These are phyloP conservation scores for Drosophila carrolli DNA, from an alignment of 1,140 invertebrate species.

Conservation along the genomic window DNA sequence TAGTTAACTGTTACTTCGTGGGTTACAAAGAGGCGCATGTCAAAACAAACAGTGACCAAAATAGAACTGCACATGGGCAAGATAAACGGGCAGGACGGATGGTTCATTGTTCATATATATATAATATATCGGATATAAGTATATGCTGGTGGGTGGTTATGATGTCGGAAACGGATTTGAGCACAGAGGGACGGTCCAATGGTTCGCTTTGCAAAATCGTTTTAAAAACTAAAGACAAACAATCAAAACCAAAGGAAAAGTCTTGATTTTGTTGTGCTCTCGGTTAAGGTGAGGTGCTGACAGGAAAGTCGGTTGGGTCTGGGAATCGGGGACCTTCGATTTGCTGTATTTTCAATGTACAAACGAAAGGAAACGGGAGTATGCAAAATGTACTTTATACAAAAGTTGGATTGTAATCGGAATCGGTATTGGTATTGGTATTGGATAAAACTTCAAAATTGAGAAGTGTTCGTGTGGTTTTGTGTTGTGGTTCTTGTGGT, in stretches of 20 bases:
- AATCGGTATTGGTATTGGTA: slow-evolving; percentile 26
- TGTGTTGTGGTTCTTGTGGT: slow-evolving; percentile 30
- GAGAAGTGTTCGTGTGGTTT: slow-evolving; percentile 46
- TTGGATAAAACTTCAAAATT: slow-evolving; percentile 60
- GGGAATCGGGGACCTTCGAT: slow-evolving; percentile 25
- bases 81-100: slow-evolving; percentile 58
- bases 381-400: slow-evolving; percentile 67
- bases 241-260: slow-evolving; percentile 37
- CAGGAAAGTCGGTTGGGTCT: slow-evolving; percentile 21
- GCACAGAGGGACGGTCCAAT: slow-evolving; percentile 31
- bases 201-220: slow-evolving; percentile 34
- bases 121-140: slow-evolving; percentile 9
- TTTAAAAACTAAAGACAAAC: slow-evolving; percentile 42
- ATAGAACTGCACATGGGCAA: slow-evolving; percentile 65
- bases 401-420: slow-evolving; percentile 52
- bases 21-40: slow-evolving; percentile 70
- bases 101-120: slow-evolving; percentile 34
- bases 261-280: slow-evolving; percentile 55
- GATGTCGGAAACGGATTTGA: slow-evolving; percentile 21
- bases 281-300: slow-evolving; percentile 38
- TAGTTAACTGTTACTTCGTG: slow-evolving; percentile 44
- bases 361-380: slow-evolving; percentile 42
- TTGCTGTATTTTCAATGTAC: slow-evolving; percentile 45
- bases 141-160: slow-evolving; percentile 15
- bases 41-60: slow-evolving; percentile 68